Conservation (phyloP, 2,113 vertebrate genomes). For the Numenius arquata region DNA sequence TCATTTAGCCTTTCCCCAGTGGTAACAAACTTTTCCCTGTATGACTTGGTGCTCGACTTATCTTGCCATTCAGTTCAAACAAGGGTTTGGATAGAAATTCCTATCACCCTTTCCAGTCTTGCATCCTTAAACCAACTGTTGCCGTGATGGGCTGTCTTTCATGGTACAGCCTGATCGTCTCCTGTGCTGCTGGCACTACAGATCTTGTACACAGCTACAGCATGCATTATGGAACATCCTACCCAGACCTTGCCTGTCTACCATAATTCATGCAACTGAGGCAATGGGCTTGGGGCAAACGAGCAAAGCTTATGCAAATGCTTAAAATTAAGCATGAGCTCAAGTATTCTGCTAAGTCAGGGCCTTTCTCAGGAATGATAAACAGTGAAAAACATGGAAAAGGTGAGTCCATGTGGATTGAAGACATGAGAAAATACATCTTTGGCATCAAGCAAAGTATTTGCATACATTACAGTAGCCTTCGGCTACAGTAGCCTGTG, state of each 20-base stretch:
- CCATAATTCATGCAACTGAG: not conserved
- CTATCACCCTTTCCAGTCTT: not conserved
- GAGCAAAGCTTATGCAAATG: not conserved
- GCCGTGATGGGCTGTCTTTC: not conserved
- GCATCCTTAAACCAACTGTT: not conserved
- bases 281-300: not conserved
- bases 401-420: not conserved
- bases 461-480: slow-evolving; percentile 43
- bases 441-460: not conserved
- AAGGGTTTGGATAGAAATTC: not conserved
- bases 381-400: slow-evolving; percentile 14
- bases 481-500: not conserved
- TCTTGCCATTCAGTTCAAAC: not conserved
- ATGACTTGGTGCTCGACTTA: fast-evolving
- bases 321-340: slow-evolving; percentile 10
- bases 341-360: not conserved
- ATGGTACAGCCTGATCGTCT: not conserved
- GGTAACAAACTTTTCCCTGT: not conserved
- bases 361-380: slow-evolving; percentile 47
- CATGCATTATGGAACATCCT: not conserved
- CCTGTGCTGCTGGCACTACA: not conserved
- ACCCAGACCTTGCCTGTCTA: not conserved
- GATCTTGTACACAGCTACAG: not conserved
- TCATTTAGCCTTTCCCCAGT: not conserved
- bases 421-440: not conserved